Evolutionary conservation across 2,113 vertebrate genomes (phyloP), one percentile per base, ranked within the genome.

Genomic region (Hippocampus comes): DNA sequence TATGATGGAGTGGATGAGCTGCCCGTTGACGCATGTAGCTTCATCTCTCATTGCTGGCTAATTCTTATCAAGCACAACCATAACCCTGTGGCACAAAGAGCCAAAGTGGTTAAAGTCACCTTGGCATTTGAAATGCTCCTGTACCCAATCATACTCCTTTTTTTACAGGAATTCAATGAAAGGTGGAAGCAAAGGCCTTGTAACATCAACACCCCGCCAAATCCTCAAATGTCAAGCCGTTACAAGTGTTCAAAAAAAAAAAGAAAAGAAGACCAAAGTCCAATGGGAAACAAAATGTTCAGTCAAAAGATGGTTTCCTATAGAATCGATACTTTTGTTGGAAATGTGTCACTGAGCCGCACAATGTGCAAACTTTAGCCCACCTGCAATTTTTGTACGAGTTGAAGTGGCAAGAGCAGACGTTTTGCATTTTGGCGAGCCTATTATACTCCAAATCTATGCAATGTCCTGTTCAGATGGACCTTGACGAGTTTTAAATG

Each of bases 1-100:
- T 67, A 81, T 89, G 89, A 90, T 90, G 74, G 84, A 91, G 86
- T 89, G 78, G 84, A 83, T 63, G 72, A 78, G 71, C 51, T 48
- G 81, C 84, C 85, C 84, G 84, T 80, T 87, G 84, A 89, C 89
- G 84, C 84, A 78, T 70, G 43, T 72, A 73, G 68, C 77, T 74
- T 80, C 87, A 90, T 91, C 80, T 73, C 85, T 90, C 88, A 89
- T 84, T 73, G 76, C 68, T 78, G 69, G 79, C 55, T 74, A 75
- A 66, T 76, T 75, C 82, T 87, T 88, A 85, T 88, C 84, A 83
- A 76, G 59, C 75, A 76, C 84, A 61, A 61, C 27, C 27, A 82
- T 89, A 84, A 46, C 43, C 42, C n/a, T 65, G 46, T 66, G 42
- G 18, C 70, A 77, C 73, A 70, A 53, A 70, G 63, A 72, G 60